phyloP scores from a whole-genome alignment of 2,113 vertebrate species.

The Mixornis gularis region DNA sequence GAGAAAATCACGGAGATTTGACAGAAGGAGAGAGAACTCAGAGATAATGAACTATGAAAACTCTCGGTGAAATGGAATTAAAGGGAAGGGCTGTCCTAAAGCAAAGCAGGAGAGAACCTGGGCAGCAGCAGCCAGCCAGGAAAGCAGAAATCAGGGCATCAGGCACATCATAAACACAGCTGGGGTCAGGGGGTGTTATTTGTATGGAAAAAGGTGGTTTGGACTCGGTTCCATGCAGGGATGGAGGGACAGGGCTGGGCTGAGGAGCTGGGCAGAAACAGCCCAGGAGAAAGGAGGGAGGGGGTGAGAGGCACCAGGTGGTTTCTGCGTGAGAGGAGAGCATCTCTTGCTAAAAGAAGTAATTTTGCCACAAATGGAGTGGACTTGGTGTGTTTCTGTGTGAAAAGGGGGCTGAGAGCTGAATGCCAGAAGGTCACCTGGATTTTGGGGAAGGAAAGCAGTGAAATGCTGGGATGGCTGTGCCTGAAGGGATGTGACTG shows the following conservation, averaged over 20 bases:
- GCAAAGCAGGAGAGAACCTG: background rate
- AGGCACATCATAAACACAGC: background rate
- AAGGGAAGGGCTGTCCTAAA: background rate
- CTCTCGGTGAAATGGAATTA: background rate
- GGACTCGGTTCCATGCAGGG: background rate
- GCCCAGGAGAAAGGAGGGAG: fast-evolving
- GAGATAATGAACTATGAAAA: background rate
- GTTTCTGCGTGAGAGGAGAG: background rate
- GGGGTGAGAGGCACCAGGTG: fast-evolving
- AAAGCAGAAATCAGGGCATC: background rate
- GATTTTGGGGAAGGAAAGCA: background rate
- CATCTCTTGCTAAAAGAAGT: background rate
- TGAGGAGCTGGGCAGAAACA: background rate
- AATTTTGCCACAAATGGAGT: background rate
- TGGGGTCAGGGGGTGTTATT: background rate
- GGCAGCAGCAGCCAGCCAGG: background rate
- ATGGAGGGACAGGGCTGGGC: fast-evolving
- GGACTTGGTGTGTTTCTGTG: background rate
- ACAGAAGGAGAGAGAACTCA: background rate
- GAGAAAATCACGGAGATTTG: background rate
- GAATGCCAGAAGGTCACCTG: background rate
- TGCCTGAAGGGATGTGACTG: background rate
- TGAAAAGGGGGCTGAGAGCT: background rate
- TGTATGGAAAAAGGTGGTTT: fast-evolving
- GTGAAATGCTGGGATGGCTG: background rate